phyloP scores from a whole-genome alignment of 2,797 vertebrate species.

The Myotis vivesi region DNA sequence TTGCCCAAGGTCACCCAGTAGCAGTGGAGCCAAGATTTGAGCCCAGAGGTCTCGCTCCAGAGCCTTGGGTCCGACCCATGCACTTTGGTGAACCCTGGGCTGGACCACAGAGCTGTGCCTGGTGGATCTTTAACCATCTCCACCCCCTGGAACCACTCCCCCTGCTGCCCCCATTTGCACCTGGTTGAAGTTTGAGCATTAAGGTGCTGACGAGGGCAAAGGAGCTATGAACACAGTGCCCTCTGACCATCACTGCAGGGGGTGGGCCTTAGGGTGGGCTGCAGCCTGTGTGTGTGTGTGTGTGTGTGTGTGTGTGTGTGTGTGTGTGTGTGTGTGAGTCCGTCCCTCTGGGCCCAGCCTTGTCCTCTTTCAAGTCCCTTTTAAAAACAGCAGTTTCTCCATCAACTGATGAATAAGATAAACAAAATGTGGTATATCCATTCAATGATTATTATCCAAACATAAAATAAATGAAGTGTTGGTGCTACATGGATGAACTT shows the following conservation, averaged over 20 bases:
- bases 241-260: not conserved
- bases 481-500: not conserved
- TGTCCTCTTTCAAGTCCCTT: not conserved
- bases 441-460: not conserved
- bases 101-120: not conserved
- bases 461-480: not conserved
- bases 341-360: not conserved
- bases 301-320: not conserved
- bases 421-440: not conserved
- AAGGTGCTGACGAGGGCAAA: not conserved
- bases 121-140: constrained; percentile 64
- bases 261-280: too few relatives aligned
- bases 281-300: not conserved
- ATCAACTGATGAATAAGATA: not conserved
- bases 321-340: too few relatives aligned
- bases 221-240: not conserved
- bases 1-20: not conserved
- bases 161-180: not conserved
- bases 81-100: not conserved
- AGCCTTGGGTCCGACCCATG: constrained; percentile 45
- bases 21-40: not conserved
- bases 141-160: not conserved
- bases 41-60: constrained; percentile 11
- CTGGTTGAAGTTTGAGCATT: not conserved
- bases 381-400: not conserved